Evolutionary conservation across 2,113 vertebrate genomes (phyloP), one percentile per base, ranked within the genome.

Genomic region (Progne subis): DNA sequence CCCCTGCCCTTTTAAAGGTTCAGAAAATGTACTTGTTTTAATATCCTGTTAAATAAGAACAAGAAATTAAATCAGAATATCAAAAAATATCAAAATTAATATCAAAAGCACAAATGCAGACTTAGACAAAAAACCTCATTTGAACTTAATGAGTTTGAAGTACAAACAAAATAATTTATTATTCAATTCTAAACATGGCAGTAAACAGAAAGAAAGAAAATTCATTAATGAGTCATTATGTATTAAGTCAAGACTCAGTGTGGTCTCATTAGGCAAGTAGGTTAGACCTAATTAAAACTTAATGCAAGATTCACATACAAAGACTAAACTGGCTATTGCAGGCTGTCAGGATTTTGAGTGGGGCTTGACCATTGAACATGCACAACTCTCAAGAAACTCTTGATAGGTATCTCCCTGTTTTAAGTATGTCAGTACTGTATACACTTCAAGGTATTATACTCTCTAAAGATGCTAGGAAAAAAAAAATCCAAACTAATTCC

Each of bases 261-360:
- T 77, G 63, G 67, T 82, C 93, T 87, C 82, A 92, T 90, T 85
- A 95, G 50, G 71, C 90, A 95, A 91, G 83, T 25, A 63, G 75
- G 61, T 82, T 95, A 91, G 23, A 79, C 64, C 89, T 92, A 89
- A 94, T 87, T 94, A 95, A 92, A 94, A 85, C 74, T 69, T 32
- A 32, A 32, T 17, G 56, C 46, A 75, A 84, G 70, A 68, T 26
- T 64, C 70, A 81, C 20, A 86, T 31, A 26, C 55, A 78, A 90
- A 90, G 52, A 68, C 47, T 75, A 41, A 92, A 72, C 39, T 52
- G 46, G 14, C 24, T 86, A 43, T 8, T 94, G 80, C 20, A 92
- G 34, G 52, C 31, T 65, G 25, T 26, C n/a, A 41, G 34, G 34
- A 53, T 67, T 92, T 63, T 64, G 65, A 81, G 13, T 5, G 5